Base-by-base conservation (phyloP, 2,888 invertebrate species). In the Acanthopleura granulata region DNA sequence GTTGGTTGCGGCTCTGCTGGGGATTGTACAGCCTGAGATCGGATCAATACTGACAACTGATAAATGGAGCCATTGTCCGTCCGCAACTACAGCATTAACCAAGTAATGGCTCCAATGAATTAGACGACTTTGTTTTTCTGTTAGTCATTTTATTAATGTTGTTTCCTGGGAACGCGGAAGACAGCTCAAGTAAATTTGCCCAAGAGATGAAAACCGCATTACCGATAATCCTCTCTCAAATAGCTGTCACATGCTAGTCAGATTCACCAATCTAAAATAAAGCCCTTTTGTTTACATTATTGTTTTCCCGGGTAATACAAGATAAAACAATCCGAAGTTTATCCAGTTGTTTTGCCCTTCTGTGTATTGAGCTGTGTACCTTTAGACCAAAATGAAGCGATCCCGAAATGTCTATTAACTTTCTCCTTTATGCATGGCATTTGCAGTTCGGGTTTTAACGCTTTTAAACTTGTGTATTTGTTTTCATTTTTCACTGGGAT, bases 121-220 rank as follows among this genome's bases (percentile, higher is more conserved):
- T 57, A 57, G 57, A 57, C 12, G 57, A 57, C 57, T 57, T 18
- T 57, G 57, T 57, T 57, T n/a, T 22, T 57, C 40, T 18, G 57
- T 57, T 57, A 57, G 57, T 57, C 57, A 57, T 57, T 57, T 57
- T 57, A 57, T 57, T 57, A 57, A 57, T 22, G 22, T 57, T 57
- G 22, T 22, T 57, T 18, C n/a, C 18, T 22, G 18, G n/a, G 18
- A 57, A 22, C 22, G 18, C n/a, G 22, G n/a, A 57, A 57, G n/a
- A n/a, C n/a, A 22, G 57, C 57, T 57, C 57, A 57, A 57, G 57
- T 12, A 57, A 57, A 57, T 57, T 57, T 57, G 22, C 57, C 57
- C 3, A 57, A 57, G 57, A 22, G 57, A 57, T 57, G n/a, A 57
- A 57, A n/a, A n/a, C 57, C 57, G 22, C 57, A 57, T 57, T 57